Percentiles rank a stretch among this genome's conserved stretches.
Conservation (phyloP, 2,797 vertebrate species). For the Alcedo atthis region DNA sequence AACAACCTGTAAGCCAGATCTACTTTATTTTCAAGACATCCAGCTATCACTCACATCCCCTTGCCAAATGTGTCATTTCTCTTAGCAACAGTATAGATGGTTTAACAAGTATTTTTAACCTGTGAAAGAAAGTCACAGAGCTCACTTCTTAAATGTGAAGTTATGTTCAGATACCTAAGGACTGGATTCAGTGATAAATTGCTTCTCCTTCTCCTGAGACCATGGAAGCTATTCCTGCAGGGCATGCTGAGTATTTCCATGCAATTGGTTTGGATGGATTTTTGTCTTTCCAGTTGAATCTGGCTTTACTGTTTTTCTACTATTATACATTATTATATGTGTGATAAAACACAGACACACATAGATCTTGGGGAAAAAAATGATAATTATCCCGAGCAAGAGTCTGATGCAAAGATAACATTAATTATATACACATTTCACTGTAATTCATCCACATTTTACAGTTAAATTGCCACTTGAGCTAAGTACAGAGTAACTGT, state of each 20-base stretch:
- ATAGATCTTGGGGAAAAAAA: background rate
- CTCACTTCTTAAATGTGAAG: slow-evolving; percentile 28
- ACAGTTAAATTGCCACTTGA: background rate
- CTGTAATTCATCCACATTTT: background rate
- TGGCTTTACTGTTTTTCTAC: background rate
- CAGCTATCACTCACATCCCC: slow-evolving; percentile 30
- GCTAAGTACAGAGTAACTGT: background rate
- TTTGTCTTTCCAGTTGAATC: slow-evolving; percentile 18
- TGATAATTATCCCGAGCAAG: background rate
- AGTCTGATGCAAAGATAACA: background rate
- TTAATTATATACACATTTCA: background rate
- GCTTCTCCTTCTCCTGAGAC: background rate
- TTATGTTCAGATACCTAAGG: background rate
- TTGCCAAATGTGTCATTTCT: slow-evolving; percentile 60
- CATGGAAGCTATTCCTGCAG: background rate
- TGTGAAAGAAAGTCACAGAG: slow-evolving; percentile 36
- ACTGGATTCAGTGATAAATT: slow-evolving; percentile 12
- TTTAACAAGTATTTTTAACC: slow-evolving; percentile 67
- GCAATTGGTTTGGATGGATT: background rate
- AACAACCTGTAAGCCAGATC: slow-evolving; percentile 40
- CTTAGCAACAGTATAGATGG: slow-evolving; percentile 49
- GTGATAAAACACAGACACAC: background rate
- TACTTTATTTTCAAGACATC: slow-evolving; percentile 58
- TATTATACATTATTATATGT: background rate
- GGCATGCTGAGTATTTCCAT: background rate